phyloP scores from a whole-genome alignment of 2,888 invertebrate species.

The Athripsodes cinereus region DNA sequence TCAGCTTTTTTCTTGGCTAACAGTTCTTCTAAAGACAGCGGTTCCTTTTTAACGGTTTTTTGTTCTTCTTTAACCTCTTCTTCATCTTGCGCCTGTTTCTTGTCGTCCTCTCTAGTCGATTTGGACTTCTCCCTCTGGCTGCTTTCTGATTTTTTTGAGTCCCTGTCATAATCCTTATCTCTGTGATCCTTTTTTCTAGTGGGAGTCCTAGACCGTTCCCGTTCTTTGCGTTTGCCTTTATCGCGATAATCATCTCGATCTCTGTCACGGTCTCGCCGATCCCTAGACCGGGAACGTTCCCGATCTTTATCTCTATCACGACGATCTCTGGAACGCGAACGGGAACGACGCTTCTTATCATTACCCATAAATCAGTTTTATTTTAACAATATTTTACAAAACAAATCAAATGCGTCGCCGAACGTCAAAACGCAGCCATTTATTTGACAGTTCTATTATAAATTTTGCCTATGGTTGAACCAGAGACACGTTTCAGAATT shows the following conservation, averaged over 20 bases:
- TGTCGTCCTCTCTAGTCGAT: slow-evolving; percentile 36
- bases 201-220: slow-evolving; percentile 27
- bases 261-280: slow-evolving; percentile 31
- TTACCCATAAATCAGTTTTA: slow-evolving; percentile 33
- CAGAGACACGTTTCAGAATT: too few relatives aligned
- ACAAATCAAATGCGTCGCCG: too few relatives aligned
- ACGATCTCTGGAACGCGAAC: slow-evolving; percentile 28
- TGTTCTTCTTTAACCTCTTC: slow-evolving; percentile 42
- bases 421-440: too few relatives aligned
- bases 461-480: too few relatives aligned
- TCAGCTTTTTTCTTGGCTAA: slow-evolving; percentile 94
- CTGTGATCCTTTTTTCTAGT: slow-evolving; percentile 29
- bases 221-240: slow-evolving; percentile 32
- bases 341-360: slow-evolving; percentile 47
- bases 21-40: slow-evolving; percentile 92
- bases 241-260: slow-evolving; percentile 35
- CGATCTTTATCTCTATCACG: slow-evolving; percentile 31
- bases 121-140: slow-evolving; percentile 34
- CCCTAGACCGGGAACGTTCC: slow-evolving; percentile 31
- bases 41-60: slow-evolving; percentile 57
- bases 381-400: too few relatives aligned
- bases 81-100: slow-evolving; percentile 32
- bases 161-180: slow-evolving; percentile 34
- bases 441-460: too few relatives aligned
- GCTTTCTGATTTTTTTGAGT: slow-evolving; percentile 35